Conservation (phyloP, 2,888 invertebrate genomes). For the Rapana venosa region DNA sequence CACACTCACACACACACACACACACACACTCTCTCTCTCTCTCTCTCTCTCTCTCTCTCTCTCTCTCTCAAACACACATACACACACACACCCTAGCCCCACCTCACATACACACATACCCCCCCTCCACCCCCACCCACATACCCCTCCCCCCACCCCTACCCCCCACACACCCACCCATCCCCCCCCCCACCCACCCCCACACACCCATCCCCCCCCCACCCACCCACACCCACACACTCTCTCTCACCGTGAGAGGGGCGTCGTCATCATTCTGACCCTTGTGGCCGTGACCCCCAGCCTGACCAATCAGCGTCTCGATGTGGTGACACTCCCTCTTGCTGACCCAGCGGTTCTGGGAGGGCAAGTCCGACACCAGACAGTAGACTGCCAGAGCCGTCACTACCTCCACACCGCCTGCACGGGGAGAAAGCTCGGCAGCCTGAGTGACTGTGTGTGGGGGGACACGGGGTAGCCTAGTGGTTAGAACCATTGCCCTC, state of each 20-base stretch:
- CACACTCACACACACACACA: too few species aligned
- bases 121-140: neutral
- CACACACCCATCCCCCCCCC: too few species aligned
- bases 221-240: neutral
- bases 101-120: too few species aligned
- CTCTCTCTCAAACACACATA: too few species aligned
- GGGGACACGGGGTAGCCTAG: too few species aligned
- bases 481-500: too few species aligned
- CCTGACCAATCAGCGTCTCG: conserved; percentile 40
- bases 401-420: conserved; percentile 77
- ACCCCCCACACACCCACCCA: neutral
- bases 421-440: conserved; percentile 40
- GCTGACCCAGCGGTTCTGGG: conserved; percentile 71
- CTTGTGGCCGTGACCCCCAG: conserved; percentile 35
- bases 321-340: conserved; percentile 70
- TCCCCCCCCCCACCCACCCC: too few species aligned
- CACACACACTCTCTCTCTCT: too few species aligned
- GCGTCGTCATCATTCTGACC: neutral
- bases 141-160: neutral
- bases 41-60: too few species aligned
- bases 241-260: neutral
- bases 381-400: conserved; percentile 73
- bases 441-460: too few species aligned
- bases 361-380: conserved; percentile 72
- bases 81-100: too few species aligned